Evolutionary conservation across 2,113 vertebrate genomes (phyloP).

Genomic region (Chlorodrepanis virens): DNA sequence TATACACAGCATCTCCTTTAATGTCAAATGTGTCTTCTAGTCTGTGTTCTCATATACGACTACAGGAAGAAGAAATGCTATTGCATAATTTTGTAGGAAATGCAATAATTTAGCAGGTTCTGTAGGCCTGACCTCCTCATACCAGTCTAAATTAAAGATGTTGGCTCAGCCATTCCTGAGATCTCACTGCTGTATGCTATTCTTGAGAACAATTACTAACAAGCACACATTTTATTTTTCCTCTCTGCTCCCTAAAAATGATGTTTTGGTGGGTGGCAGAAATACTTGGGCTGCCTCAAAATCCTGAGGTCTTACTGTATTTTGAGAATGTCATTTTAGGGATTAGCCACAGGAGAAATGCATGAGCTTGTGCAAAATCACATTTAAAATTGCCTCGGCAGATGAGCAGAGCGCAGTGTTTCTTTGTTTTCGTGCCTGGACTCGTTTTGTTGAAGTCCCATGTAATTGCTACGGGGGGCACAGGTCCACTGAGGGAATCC

Average conservation of each 20-base stretch:
- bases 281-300: neutral
- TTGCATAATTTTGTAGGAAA: neutral
- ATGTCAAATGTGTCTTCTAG: neutral
- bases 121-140: neutral
- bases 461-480: accelerated
- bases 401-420: neutral
- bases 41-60: neutral
- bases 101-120: neutral
- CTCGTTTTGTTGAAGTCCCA: neutral
- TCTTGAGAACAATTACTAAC: neutral
- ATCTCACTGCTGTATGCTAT: neutral
- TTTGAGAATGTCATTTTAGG: neutral
- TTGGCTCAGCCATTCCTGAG: neutral
- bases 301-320: neutral
- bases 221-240: neutral
- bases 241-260: neutral
- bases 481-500: neutral
- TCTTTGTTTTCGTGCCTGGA: neutral
- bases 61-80: neutral
- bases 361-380: neutral
- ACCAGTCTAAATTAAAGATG: neutral
- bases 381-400: neutral
- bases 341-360: neutral
- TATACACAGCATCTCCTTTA: neutral
- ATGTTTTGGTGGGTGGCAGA: neutral